A percentile compares a stretch with the other conserved stretches of the same genome.
Conservation (phyloP, 1,140 invertebrate species). For the Calosoma granatense region DNA sequence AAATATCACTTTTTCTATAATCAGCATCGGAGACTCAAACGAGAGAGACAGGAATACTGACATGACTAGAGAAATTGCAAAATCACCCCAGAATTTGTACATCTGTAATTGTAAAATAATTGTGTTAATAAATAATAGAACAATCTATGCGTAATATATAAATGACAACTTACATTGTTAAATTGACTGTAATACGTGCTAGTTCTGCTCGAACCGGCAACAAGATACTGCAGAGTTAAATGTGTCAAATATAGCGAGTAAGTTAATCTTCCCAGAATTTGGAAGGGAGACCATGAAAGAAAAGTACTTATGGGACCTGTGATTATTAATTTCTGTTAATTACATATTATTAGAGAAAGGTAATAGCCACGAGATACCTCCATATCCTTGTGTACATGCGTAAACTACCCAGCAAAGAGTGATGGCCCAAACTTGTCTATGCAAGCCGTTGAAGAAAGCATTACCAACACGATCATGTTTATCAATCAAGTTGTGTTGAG, state of each 20-base stretch:
- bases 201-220: too few relatives aligned
- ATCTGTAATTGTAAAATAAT: too few relatives aligned
- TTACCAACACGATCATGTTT: conserved; percentile 12
- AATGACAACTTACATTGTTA: too few relatives aligned
- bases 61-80: too few relatives aligned
- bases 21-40: too few relatives aligned
- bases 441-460: conserved; percentile 17
- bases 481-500: conserved; percentile 13
- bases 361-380: conserved; percentile 18
- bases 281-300: not conserved
- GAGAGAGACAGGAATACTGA: too few relatives aligned
- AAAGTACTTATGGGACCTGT: not conserved
- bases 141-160: too few relatives aligned
- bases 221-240: not conserved
- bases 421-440: conserved; percentile 22
- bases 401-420: conserved; percentile 24
- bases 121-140: too few relatives aligned
- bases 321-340: too few relatives aligned
- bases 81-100: too few relatives aligned
- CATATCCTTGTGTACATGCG: conserved; percentile 22
- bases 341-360: not conserved
- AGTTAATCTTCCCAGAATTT: not conserved
- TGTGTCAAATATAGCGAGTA: not conserved
- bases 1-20: too few relatives aligned
- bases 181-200: too few relatives aligned